Percentiles rank a stretch among this genome's conserved stretches.
Evolutionary conservation across 37 sponge, comb jelly and placozoan genomes (phyloP).

Genomic region (Tethya wilhelma): DNA sequence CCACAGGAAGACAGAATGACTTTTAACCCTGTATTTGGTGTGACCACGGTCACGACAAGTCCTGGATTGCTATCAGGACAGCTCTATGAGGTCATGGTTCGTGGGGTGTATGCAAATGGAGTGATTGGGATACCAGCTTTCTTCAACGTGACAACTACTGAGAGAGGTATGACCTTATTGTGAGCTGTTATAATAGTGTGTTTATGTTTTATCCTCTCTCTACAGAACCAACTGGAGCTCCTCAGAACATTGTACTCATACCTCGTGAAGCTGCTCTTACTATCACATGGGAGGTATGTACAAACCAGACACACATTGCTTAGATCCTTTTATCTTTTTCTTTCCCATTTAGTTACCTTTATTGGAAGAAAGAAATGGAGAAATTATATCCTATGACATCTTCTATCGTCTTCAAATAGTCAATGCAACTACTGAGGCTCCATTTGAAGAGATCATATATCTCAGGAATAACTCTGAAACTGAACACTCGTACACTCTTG

Average conservation of each 20-base stretch:
- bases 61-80: conserved; percentile 10
- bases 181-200: background rate
- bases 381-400: conserved; percentile 46
- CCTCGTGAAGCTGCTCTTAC: background rate
- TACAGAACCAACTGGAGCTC: conserved; percentile 58
- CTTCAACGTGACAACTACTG: conserved; percentile 27
- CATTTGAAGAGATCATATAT: background rate
- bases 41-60: background rate
- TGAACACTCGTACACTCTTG: background rate
- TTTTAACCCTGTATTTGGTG: too few relatives aligned
- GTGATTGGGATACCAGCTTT: conserved; percentile 18
- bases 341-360: conserved; percentile 28
- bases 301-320: background rate
- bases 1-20: too few relatives aligned
- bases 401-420: conserved; percentile 30
- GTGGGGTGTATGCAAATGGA: conserved; percentile 19
- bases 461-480: background rate
- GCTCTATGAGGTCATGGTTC: conserved; percentile 30
- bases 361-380: conserved; percentile 45
- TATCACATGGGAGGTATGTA: conserved; percentile 51
- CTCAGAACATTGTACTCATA: conserved; percentile 25
- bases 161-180: conserved; percentile 44
- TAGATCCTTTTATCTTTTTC: background rate
- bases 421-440: background rate
- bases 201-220: background rate